Evolutionary conservation across 2,113 vertebrate genomes (phyloP).

Genomic region (Gobius niger): DNA sequence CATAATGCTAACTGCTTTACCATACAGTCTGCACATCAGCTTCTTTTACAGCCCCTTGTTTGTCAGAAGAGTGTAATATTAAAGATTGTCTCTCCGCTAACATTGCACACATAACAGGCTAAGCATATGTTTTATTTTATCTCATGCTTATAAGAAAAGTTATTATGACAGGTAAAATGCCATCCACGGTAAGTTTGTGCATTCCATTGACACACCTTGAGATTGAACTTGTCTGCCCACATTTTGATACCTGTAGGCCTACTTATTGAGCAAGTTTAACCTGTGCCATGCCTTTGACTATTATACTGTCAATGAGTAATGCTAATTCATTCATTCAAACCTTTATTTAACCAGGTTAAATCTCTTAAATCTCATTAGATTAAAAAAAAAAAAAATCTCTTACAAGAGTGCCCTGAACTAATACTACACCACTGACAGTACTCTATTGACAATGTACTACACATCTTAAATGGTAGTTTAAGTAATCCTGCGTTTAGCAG

Average conservation of each 20-base stretch:
- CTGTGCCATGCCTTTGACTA: not conserved
- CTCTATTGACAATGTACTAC: too few relatives aligned
- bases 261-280: not conserved
- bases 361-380: too few relatives aligned
- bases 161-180: not conserved
- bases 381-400: too few relatives aligned
- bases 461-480: too few relatives aligned
- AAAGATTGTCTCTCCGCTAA: too few relatives aligned
- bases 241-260: not conserved
- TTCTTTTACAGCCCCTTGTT: not conserved
- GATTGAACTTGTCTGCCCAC: not conserved
- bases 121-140: not conserved
- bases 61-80: not conserved
- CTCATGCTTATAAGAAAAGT: not conserved
- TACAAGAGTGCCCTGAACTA: too few relatives aligned
- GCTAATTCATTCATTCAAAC: too few relatives aligned
- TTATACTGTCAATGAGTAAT: too few relatives aligned
- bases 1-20: not conserved
- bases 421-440: too few relatives aligned
- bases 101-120: not conserved
- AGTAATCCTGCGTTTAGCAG: too few relatives aligned
- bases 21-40: not conserved
- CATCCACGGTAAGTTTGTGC: not conserved
- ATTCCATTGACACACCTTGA: slow-evolving; percentile 16
- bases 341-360: too few relatives aligned